phyloP scores from a whole-genome alignment of 2,113 vertebrate species.

The Rana temporaria region DNA sequence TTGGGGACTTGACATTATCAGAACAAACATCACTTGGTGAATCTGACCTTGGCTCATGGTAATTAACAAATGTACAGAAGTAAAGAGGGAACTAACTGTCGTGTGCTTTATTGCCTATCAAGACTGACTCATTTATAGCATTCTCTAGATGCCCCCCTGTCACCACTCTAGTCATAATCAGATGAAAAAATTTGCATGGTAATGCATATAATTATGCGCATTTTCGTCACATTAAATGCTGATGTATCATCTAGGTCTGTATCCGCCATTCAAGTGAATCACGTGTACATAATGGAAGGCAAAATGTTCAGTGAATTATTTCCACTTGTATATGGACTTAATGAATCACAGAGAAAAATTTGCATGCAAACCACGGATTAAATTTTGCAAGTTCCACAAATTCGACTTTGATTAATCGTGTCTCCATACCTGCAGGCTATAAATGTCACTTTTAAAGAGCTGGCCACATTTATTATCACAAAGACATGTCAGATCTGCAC shows the following conservation, averaged over 20 bases:
- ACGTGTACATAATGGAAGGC: constrained; percentile 3
- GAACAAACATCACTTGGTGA: neutral
- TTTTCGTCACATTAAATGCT: constrained; percentile 29
- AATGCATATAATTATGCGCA: constrained; percentile 41
- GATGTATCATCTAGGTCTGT: constrained; percentile 2
- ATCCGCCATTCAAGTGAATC: constrained; percentile 3
- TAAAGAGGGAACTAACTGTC: neutral
- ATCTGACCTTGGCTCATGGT: constrained; percentile 9
- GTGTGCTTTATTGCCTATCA: constrained; percentile 5
- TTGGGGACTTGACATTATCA: neutral
- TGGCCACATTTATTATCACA: constrained; percentile 41
- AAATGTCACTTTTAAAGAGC: constrained; percentile 44
- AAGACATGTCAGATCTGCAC: constrained; percentile 27
- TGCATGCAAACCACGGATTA: constrained; percentile 25
- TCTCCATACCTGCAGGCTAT: constrained; percentile 40
- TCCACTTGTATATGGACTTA: constrained; percentile 29
- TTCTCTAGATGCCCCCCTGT: constrained; percentile 18
- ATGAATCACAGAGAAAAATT: constrained; percentile 33
- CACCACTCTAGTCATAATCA: constrained; percentile 22
- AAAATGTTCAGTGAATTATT: constrained; percentile 13
- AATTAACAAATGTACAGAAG: constrained; percentile 17
- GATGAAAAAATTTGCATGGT: constrained; percentile 25
- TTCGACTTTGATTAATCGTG: constrained; percentile 44
- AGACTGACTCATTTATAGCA: constrained; percentile 14
- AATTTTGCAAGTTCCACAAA: constrained; percentile 37